These are phyloP conservation scores for Junco hyemalis DNA, from an alignment of 2,113 vertebrate species.

Conservation along the genomic window DNA sequence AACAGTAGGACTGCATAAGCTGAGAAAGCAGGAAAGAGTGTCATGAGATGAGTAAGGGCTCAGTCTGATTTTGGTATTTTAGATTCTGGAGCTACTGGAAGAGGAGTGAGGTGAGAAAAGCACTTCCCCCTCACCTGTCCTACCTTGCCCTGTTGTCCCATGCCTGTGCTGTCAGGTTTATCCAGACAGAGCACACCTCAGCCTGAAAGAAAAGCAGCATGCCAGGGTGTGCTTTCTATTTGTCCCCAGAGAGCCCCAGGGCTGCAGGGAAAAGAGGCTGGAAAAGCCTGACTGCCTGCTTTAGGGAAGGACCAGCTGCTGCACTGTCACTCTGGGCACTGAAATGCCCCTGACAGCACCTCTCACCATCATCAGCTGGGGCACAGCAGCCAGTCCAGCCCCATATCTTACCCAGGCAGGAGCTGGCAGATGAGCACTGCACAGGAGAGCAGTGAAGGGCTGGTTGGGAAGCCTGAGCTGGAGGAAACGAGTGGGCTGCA, in stretches of 20 bases:
- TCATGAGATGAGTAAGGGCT: background rate
- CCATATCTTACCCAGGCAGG: background rate
- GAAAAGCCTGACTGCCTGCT: background rate
- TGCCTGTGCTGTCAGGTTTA: background rate
- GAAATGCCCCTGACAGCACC: background rate
- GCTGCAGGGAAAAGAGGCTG: background rate
- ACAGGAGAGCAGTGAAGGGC: background rate
- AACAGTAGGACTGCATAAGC: background rate
- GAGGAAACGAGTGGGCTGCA: accelerated
- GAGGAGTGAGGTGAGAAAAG: background rate
- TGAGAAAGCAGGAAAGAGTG: background rate
- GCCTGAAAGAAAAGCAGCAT: background rate
- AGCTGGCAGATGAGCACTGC: background rate
- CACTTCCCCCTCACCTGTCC: background rate
- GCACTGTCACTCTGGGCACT: background rate
- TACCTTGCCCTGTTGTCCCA: background rate
- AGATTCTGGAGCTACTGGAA: background rate
- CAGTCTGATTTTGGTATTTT: background rate
- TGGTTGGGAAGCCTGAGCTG: background rate
- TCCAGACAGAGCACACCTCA: background rate
- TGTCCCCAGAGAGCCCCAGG: background rate
- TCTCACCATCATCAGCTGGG: background rate
- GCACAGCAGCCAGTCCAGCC: background rate
- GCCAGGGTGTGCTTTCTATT: background rate
- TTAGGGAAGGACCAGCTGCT: background rate